These are phyloP conservation scores for Anser brachyrhynchus DNA, from an alignment of 2,113 vertebrate species.

Conservation along the genomic window DNA sequence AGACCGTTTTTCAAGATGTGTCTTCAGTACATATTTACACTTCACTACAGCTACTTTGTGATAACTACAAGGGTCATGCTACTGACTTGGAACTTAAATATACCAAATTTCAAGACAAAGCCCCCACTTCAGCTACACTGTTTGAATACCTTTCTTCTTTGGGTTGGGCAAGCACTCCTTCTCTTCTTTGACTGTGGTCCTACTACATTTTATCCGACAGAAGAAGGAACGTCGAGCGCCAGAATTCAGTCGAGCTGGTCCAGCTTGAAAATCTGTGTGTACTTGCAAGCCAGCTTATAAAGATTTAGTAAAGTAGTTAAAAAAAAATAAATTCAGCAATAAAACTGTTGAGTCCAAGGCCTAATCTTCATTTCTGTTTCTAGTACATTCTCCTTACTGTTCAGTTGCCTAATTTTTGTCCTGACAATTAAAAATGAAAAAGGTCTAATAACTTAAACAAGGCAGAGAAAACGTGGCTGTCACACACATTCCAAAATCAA, in stretches of 20 bases:
- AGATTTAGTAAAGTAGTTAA: slow-evolving; percentile 42
- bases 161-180: slow-evolving; percentile 81
- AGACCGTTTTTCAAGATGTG: background rate
- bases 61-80: background rate
- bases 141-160: slow-evolving; percentile 86
- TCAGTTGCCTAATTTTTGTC: background rate
- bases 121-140: background rate
- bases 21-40: background rate
- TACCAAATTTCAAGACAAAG: background rate
- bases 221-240: slow-evolving; percentile 92
- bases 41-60: background rate
- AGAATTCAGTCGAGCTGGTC: slow-evolving; percentile 81
- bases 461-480: background rate
- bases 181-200: slow-evolving; percentile 81
- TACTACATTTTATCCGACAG: slow-evolving; percentile 89
- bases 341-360: background rate
- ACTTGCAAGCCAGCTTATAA: slow-evolving; percentile 86
- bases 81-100: background rate
- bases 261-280: slow-evolving; percentile 85
- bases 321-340: background rate
- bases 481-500: background rate
- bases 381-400: background rate
- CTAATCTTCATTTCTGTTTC: background rate
- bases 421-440: background rate
- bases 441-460: background rate